These are phyloP conservation scores for Drosophila willistoni DNA, from an alignment of 1,140 invertebrate genomes.

Conservation along the genomic window DNA sequence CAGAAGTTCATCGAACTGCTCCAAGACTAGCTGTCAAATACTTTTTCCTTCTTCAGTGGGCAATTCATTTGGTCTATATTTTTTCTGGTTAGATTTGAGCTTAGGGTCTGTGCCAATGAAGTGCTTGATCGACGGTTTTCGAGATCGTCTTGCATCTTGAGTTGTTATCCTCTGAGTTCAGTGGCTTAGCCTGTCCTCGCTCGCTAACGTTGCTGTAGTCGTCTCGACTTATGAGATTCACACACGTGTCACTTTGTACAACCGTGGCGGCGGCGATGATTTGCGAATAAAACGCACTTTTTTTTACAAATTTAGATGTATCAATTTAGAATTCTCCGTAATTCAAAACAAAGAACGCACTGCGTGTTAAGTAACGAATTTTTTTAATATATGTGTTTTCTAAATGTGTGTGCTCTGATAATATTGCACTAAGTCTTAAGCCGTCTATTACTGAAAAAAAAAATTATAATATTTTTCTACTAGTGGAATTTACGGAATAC, in stretches of 20 bases:
- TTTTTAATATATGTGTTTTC: conserved; percentile 56
- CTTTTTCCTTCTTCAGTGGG: conserved; percentile 92
- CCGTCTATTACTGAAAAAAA: conserved; percentile 39
- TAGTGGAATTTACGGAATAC: too few relatives aligned
- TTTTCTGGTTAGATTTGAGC: conserved; percentile 96
- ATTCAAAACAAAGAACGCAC: conserved; percentile 48
- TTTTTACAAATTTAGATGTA: conserved; percentile 38
- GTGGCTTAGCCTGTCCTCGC: conserved; percentile 44
- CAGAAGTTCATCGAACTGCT: conserved; percentile 99
- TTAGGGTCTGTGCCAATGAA: conserved; percentile 96
- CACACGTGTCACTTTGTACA: conserved; percentile 76
- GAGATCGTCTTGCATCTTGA: conserved; percentile 96
- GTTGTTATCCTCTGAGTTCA: conserved; percentile 71
- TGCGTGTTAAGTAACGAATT: conserved; percentile 67
- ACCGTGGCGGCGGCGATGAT: conserved; percentile 43
- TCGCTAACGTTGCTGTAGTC: not conserved
- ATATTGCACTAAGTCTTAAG: conserved; percentile 60
- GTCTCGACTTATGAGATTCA: conserved; percentile 73
- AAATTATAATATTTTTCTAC: too few relatives aligned
- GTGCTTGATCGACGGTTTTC: conserved; percentile 97
- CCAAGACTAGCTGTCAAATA: conserved; percentile 99
- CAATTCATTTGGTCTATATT: conserved; percentile 99
- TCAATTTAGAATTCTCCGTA: conserved; percentile 14
- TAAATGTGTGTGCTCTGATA: conserved; percentile 64
- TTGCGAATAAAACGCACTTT: conserved; percentile 48